phyloP scores from a whole-genome alignment of 2,797 vertebrate species.

The Xenops minutus region DNA sequence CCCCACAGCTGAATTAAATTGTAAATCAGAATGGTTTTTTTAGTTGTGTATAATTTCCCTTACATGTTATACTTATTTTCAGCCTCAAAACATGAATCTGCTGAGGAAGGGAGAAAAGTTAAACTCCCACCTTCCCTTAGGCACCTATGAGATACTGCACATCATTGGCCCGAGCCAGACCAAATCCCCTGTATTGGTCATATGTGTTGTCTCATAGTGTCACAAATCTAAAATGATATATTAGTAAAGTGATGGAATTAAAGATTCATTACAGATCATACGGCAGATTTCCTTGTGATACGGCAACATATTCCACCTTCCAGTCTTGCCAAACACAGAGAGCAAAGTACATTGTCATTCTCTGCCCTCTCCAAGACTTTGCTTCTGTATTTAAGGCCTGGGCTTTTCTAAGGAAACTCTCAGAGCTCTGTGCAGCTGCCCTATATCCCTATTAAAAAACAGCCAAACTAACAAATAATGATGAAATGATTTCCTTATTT shows the following conservation, averaged over 20 bases:
- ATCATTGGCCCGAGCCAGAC: background rate
- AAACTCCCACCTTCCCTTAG: background rate
- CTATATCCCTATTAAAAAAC: constrained; percentile 19
- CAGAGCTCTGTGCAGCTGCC: background rate
- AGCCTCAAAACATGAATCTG: background rate
- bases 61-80: background rate
- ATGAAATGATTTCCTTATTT: constrained; percentile 56
- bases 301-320: background rate
- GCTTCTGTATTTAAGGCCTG: background rate
- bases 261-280: background rate
- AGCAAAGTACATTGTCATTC: background rate
- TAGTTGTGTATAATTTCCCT: background rate
- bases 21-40: background rate
- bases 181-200: background rate
- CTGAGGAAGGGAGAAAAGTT: background rate
- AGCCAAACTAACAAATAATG: constrained; percentile 61
- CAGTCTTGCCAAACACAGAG: background rate
- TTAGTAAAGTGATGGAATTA: background rate
- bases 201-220: background rate
- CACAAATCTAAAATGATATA: background rate
- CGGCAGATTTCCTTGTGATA: background rate
- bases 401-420: constrained; percentile 33
- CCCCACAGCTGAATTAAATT: background rate
- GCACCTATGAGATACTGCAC: background rate
- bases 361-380: background rate